Percentiles rank a stretch among this genome's conserved stretches.
Conservation (phyloP, 2,113 vertebrate genomes). For the Pollimyrus isidori region DNA sequence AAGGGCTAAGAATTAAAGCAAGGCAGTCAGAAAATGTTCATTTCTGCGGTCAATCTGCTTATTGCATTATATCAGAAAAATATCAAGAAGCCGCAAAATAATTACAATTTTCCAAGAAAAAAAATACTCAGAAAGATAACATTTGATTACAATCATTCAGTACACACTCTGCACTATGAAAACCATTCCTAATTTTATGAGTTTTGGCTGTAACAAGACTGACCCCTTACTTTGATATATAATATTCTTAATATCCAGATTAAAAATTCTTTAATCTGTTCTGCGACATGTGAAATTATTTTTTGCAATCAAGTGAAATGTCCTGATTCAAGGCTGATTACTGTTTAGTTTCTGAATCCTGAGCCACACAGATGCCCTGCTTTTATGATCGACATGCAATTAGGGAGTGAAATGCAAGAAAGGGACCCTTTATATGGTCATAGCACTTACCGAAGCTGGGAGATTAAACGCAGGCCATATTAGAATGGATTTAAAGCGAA, state of each 20-base stretch:
- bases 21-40: constrained; percentile 51
- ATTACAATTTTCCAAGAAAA: constrained; percentile 49
- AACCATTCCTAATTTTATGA: constrained; percentile 65
- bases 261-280: constrained; percentile 63
- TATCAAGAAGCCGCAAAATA: constrained; percentile 51
- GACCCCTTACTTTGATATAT: constrained; percentile 60
- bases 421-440: constrained; percentile 58
- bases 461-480: constrained; percentile 63
- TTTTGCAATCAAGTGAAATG: constrained; percentile 58
- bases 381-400: constrained; percentile 49
- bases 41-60: constrained; percentile 46
- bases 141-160: constrained; percentile 33
- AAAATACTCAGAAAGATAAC: constrained; percentile 21
- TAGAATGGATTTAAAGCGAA: constrained; percentile 58
- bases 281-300: constrained; percentile 65
- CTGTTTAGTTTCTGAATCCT: constrained; percentile 33
- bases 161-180: constrained; percentile 50
- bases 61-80: constrained; percentile 51
- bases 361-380: constrained; percentile 37
- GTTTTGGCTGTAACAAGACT: constrained; percentile 52
- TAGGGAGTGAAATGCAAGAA: constrained; percentile 53
- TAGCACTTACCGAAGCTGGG: constrained; percentile 65
- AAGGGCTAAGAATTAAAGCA: constrained; percentile 49
- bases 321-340: constrained; percentile 35
- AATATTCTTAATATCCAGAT: constrained; percentile 70